Percentiles rank a stretch among this genome's conserved stretches.
Conservation (phyloP, 2,797 vertebrate species). For the Cynodonichthys magdalenae region DNA sequence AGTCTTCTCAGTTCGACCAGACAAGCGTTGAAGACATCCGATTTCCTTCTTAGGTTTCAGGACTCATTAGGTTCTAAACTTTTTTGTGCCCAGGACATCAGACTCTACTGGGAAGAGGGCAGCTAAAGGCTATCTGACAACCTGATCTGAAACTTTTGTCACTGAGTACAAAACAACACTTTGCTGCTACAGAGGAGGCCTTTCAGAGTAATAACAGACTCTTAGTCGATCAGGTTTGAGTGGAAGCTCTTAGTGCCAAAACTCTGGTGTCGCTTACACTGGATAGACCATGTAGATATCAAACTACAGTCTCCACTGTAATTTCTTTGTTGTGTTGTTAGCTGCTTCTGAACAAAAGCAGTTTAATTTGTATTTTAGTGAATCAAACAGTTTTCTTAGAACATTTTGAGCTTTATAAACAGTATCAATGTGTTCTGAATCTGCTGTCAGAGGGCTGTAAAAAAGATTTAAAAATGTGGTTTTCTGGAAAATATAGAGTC, state of each 20-base stretch:
- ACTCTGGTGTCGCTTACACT: conserved; percentile 50
- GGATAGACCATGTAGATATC: conserved; percentile 5
- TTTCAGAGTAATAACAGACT: conserved; percentile 49
- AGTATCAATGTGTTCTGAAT: too few species aligned
- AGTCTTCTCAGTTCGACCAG: conserved; percentile 29
- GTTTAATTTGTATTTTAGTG: not conserved
- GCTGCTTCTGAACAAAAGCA: not conserved
- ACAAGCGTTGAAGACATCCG: conserved; percentile 36
- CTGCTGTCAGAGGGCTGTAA: too few species aligned
- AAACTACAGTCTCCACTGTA: conserved; percentile 1
- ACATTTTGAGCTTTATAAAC: too few species aligned
- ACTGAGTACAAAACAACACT: conserved; percentile 60
- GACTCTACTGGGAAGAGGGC: conserved; percentile 52
- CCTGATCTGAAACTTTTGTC: conserved; percentile 59
- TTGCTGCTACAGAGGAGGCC: conserved; percentile 38
- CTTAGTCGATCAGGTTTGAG: conserved; percentile 26
- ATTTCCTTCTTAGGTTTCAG: conserved; percentile 64
- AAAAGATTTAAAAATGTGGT: too few species aligned
- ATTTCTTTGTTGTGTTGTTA: not conserved
- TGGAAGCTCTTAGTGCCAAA: conserved; percentile 4
- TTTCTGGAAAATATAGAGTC: too few species aligned
- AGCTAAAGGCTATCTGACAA: conserved; percentile 54
- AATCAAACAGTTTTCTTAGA: too few species aligned
- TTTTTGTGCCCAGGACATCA: conserved; percentile 15
- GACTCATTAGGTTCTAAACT: conserved; percentile 56